Conservation (phyloP, 2,113 vertebrate genomes). For the Phocoena sinus region DNA sequence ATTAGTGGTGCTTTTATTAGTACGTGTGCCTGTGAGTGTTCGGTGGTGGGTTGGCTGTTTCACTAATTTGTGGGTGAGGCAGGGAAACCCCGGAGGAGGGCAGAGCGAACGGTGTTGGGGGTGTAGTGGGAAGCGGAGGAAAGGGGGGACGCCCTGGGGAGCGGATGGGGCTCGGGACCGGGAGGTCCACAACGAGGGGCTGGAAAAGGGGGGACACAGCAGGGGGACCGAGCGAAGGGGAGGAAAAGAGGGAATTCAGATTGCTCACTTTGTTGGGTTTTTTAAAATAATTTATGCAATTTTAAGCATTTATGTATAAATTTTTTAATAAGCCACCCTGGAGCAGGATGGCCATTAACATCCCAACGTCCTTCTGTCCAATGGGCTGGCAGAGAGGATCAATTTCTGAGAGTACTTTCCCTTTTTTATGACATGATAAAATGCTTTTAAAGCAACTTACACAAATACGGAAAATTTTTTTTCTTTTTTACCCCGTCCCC, state of each 20-base stretch:
- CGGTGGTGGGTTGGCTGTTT: conserved; percentile 38
- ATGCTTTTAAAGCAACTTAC: conserved; percentile 99
- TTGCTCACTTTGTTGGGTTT: conserved; percentile 96
- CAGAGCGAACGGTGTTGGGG: conserved; percentile 50
- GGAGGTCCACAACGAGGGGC: background rate
- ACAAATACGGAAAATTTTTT: conserved; percentile 98
- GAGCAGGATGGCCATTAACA: conserved; percentile 99
- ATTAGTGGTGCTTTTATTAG: conserved; percentile 72
- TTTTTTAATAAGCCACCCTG: conserved; percentile 99
- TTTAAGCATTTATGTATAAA: conserved; percentile 99
- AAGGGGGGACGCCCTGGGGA: background rate
- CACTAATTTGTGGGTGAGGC: conserved; percentile 70
- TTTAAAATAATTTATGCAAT: conserved; percentile 99
- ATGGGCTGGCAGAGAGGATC: conserved; percentile 98
- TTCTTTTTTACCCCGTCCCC: conserved; percentile 58
- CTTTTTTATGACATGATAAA: conserved; percentile 99
- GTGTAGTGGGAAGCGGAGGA: conserved; percentile 25
- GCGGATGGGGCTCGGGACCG: background rate
- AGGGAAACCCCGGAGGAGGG: conserved; percentile 64
- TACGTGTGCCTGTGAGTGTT: conserved; percentile 37
- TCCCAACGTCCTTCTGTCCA: conserved; percentile 99
- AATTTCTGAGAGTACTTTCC: conserved; percentile 92
- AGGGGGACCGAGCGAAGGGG: conserved; percentile 47
- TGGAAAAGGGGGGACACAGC: conserved; percentile 39
- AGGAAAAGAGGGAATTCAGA: conserved; percentile 82